phyloP scores from a whole-genome alignment of 2,797 vertebrate species.

The Lerista edwardsae region DNA sequence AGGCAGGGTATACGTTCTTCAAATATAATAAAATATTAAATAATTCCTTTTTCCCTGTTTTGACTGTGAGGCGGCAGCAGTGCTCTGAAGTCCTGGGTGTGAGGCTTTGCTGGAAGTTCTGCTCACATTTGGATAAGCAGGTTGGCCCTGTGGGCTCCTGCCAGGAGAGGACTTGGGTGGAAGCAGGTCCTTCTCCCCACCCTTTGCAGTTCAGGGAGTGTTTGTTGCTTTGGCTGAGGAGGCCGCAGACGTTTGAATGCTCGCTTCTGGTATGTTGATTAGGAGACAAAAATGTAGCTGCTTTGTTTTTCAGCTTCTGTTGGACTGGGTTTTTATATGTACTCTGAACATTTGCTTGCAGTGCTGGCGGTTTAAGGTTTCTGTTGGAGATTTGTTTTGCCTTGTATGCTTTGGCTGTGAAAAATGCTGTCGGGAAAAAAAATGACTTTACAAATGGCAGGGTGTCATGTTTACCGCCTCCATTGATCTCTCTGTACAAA shows the following conservation, averaged over 20 bases:
- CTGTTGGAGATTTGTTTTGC: background rate
- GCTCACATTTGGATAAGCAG: background rate
- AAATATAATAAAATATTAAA: too few species aligned
- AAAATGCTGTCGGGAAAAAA: constrained; percentile 3
- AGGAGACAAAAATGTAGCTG: constrained; percentile 1
- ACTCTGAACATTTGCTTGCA: background rate
- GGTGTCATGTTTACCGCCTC: background rate
- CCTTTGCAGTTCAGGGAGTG: background rate
- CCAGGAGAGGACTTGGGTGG: background rate
- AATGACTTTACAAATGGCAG: constrained; percentile 5
- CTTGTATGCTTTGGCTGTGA: background rate
- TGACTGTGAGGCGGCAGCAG: background rate
- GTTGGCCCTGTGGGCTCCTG: background rate
- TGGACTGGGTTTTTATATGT: background rate
- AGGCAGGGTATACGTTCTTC: too few species aligned
- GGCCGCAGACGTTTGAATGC: background rate
- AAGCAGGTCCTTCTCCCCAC: background rate
- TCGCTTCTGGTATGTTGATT: constrained; percentile 23
- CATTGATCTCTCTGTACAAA: background rate
- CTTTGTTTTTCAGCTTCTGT: background rate
- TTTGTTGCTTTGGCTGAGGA: background rate
- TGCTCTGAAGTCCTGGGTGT: background rate
- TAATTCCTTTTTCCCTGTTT: background rate
- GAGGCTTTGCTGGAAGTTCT: background rate
- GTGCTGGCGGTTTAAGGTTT: background rate